Evolutionary conservation across 2,888 invertebrate species (phyloP), one percentile per base, ranked within the genome.

Genomic region (Dynastes hyllus): DNA sequence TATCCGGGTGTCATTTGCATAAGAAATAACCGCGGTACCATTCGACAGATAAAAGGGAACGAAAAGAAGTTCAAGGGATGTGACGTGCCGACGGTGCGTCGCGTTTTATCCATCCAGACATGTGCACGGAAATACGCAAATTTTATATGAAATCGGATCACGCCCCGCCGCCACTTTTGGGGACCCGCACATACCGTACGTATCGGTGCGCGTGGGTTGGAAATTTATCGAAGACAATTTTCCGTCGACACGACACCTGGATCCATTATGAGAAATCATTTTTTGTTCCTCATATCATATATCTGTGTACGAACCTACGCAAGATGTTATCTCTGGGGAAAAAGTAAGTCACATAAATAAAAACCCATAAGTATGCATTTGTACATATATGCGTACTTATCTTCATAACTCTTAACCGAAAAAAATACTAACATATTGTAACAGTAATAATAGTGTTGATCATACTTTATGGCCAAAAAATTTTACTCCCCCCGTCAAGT

Each of bases 1-100:
- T 77, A 83, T 84, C 82, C 81, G 83, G 82, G 81, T 81, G 80
- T 81, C 81, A 84, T 85, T 85, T 85, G 80, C 85, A 83, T 85
- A 83, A 81, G 82, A 84, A 85, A 84, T 84, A 85, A 75, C 73
- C 73, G 61, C 73, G 73, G 45, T 61, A 45, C 63, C 61, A 61
- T 75, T 63, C 73, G 22, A 61, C 73, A 75, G 61, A 75, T 75
- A 63, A 75, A 75, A 75, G 73, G 73, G 61, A 61, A 75, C 45
- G 61, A 61, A 61, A 61, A 75, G 73, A 63, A 75, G 63, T 61
- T 55, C 71, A 45, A 61, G 61, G 61, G 61, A 75, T 40, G 73
- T 75, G 73, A 75, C 73, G 61, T 63, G 61, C 61, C 61, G 73
- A 75, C 61, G 73, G 63, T 45, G 73, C 73, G 61, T 75, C 73